Evolutionary conservation across 2,797 vertebrate genomes (phyloP).

Genomic region (Mus minutoides): DNA sequence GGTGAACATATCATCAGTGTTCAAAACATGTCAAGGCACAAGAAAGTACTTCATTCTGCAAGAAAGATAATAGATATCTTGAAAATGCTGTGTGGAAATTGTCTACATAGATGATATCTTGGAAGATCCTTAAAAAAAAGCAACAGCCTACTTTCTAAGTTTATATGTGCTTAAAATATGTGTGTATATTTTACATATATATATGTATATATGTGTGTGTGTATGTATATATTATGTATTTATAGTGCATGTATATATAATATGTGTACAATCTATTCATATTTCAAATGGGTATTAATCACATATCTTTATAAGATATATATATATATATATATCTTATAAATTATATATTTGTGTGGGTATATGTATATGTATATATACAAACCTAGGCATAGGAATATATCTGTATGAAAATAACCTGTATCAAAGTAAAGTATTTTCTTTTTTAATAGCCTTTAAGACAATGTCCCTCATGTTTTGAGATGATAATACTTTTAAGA

Average conservation of each 20-base stretch:
- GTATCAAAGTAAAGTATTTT: constrained; percentile 37
- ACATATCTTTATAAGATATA: not conserved
- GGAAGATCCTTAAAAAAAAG: not conserved
- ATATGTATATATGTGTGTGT: not conserved
- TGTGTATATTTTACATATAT: not conserved
- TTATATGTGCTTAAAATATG: not conserved
- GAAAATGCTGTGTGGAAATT: not conserved
- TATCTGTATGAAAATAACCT: not conserved
- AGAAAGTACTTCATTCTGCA: constrained; percentile 26
- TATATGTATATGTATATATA: not conserved
- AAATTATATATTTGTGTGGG: not conserved
- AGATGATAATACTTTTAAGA: not conserved
- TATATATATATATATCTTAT: not conserved
- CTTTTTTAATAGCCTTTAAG: constrained; percentile 24
- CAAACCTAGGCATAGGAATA: not conserved
- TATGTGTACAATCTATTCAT: not conserved
- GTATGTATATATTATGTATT: no score
- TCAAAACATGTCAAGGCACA: constrained; percentile 15
- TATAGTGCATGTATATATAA: not conserved
- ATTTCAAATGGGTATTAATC: constrained; percentile 18
- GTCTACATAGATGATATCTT: not conserved
- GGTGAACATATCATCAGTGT: not conserved
- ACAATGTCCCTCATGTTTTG: not conserved
- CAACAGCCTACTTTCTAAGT: not conserved
- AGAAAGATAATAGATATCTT: constrained; percentile 21